phyloP scores from a whole-genome alignment of 23 tunicate genomes.

The Ascidia mentula region DNA sequence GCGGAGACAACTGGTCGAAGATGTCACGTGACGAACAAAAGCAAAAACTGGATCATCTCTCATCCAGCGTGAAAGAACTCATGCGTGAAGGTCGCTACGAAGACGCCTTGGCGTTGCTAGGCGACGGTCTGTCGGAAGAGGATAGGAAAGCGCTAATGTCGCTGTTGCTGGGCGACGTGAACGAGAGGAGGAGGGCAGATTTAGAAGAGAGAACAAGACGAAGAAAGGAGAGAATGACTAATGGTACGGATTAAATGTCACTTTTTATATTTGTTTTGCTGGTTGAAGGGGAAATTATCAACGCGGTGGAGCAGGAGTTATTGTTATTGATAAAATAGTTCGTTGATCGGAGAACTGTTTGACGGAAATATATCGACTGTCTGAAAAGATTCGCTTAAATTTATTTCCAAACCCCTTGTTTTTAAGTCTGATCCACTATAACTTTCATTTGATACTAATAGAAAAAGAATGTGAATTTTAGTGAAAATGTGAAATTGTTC shows the following conservation, averaged over 20 bases:
- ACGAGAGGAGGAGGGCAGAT: conserved; percentile 52
- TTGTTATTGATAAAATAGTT: too few species aligned
- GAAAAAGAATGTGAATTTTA: too few species aligned
- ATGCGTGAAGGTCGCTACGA: conserved; percentile 57
- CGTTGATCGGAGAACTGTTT: too few species aligned
- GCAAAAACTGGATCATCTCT: conserved; percentile 40
- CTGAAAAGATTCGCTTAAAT: too few species aligned
- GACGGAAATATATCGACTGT: too few species aligned
- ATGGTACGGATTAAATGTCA: conserved; percentile 41
- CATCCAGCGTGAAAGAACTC: conserved; percentile 47
- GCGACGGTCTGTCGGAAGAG: conserved; percentile 52
- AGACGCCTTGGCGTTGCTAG: conserved; percentile 61
- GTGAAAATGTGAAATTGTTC: too few species aligned
- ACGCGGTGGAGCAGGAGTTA: too few species aligned
- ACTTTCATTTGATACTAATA: too few species aligned
- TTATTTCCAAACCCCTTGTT: too few species aligned
- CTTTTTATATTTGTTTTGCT: too few species aligned
- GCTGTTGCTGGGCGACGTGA: conserved; percentile 46
- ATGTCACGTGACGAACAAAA: conserved; percentile 48
- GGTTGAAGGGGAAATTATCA: too few species aligned
- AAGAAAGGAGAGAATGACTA: conserved; percentile 42
- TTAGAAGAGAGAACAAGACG: conserved; percentile 40
- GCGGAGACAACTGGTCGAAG: conserved; percentile 52
- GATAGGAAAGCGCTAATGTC: conserved; percentile 37
- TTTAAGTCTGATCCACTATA: too few species aligned